Percentiles rank a stretch among this genome's conserved stretches.
Conservation (phyloP, 2,888 invertebrate species). For the Noctua pronuba region DNA sequence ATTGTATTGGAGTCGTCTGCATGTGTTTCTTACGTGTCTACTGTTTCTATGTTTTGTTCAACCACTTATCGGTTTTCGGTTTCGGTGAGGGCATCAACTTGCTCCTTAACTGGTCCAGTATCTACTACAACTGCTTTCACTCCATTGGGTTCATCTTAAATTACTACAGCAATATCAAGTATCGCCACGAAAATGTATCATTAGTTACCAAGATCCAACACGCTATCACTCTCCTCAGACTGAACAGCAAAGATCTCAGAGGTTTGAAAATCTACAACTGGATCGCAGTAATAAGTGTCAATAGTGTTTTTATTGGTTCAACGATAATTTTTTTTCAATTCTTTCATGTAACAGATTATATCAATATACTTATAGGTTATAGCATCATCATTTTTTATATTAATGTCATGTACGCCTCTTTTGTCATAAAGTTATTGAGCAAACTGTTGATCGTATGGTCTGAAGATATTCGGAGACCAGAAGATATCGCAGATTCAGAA, state of each 20-base stretch:
- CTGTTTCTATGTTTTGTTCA: neutral
- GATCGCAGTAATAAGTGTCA: constrained; percentile 23
- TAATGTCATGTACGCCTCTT: constrained; percentile 36
- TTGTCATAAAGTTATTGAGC: constrained; percentile 16
- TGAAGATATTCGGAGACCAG: constrained; percentile 25
- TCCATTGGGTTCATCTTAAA: constrained; percentile 24
- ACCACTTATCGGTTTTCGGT: neutral
- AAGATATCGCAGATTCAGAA: neutral
- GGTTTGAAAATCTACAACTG: constrained; percentile 28
- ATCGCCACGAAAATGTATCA: neutral
- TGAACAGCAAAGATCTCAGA: constrained; percentile 24
- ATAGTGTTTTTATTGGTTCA: neutral
- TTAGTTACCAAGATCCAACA: constrained; percentile 33
- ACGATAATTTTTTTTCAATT: neutral
- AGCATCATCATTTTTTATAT: constrained; percentile 9
- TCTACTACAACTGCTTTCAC: neutral
- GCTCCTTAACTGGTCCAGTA: neutral
- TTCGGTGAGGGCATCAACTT: neutral
- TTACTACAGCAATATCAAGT: constrained; percentile 21
- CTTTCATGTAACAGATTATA: accelerated
- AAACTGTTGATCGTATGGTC: constrained; percentile 15
- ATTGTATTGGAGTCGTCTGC: constrained; percentile 11
- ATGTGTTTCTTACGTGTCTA: neutral
- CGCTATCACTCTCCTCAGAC: constrained; percentile 30
- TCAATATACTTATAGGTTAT: neutral